These are phyloP conservation scores for Poeciliopsis turrubarensis DNA, from an alignment of 2,113 vertebrate genomes.

Conservation along the genomic window DNA sequence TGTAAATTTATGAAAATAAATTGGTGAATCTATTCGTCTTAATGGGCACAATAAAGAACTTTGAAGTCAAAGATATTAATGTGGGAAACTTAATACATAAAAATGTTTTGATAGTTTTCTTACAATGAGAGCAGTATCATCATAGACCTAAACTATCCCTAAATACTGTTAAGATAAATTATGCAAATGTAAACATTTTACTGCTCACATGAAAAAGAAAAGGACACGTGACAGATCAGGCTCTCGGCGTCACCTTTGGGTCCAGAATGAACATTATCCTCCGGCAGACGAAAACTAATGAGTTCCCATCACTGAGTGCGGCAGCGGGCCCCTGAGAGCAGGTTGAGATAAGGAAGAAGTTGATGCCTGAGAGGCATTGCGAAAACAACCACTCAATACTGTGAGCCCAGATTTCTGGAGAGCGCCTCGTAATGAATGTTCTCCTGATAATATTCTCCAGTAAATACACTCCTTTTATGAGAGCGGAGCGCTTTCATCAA, in stretches of 20 bases:
- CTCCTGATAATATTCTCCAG: constrained; percentile 59
- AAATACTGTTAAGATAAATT: constrained; percentile 15
- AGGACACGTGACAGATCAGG: constrained; percentile 9
- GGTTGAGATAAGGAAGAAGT: constrained; percentile 54
- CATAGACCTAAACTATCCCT: neutral
- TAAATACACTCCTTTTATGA: constrained; percentile 52
- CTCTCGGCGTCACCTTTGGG: constrained; percentile 33
- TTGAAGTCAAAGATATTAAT: too few species aligned
- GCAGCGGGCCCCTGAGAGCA: constrained; percentile 34
- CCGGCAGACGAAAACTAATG: constrained; percentile 50
- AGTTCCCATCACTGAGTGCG: constrained; percentile 36
- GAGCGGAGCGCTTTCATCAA: constrained; percentile 46
- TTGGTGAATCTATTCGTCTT: too few species aligned
- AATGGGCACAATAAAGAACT: neutral
- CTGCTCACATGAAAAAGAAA: constrained; percentile 1
- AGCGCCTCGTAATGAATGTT: constrained; percentile 57
- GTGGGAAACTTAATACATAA: neutral
- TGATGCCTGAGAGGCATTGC: constrained; percentile 41
- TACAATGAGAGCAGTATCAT: constrained; percentile 10
- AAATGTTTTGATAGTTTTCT: neutral
- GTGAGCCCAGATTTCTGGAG: constrained; percentile 32
- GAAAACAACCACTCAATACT: constrained; percentile 53
- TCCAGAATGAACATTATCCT: constrained; percentile 35
- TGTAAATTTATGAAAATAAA: too few species aligned
- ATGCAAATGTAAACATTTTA: constrained; percentile 48